Conservation (phyloP, 2,797 vertebrate species). For the Pseudochirops corinnae region DNA sequence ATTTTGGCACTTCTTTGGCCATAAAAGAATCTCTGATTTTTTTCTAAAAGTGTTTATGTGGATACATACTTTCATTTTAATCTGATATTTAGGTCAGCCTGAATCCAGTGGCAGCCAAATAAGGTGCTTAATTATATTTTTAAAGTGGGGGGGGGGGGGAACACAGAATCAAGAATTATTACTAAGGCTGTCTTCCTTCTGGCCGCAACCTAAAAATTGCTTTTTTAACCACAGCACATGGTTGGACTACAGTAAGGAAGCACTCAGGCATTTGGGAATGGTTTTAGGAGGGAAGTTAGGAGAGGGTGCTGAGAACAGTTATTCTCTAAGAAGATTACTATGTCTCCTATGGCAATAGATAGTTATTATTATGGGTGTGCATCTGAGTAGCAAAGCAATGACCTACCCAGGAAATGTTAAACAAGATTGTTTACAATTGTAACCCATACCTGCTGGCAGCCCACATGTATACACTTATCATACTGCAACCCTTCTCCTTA, state of each 20-base stretch:
- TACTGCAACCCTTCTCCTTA: background rate
- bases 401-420: conserved; percentile 10
- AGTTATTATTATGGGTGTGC: conserved; percentile 11
- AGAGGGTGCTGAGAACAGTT: background rate
- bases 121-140: background rate
- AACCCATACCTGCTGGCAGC: background rate
- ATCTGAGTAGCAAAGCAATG: conserved; percentile 16
- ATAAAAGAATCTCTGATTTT: background rate
- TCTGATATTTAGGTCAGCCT: background rate
- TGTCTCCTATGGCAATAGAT: conserved; percentile 16
- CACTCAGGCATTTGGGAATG: background rate
- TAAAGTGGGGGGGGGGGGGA: fast-evolving
- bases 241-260: background rate
- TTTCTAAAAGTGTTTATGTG: background rate
- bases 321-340: conserved; percentile 56
- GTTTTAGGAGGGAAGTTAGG: background rate
- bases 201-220: background rate
- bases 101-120: background rate
- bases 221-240: background rate
- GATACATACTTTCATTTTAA: background rate
- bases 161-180: background rate
- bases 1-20: background rate
- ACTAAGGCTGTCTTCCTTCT: background rate
- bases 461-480: background rate
- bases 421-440: background rate